Evolutionary conservation across 2,113 vertebrate genomes (phyloP).

Genomic region (Myanophis thanlyinensis): DNA sequence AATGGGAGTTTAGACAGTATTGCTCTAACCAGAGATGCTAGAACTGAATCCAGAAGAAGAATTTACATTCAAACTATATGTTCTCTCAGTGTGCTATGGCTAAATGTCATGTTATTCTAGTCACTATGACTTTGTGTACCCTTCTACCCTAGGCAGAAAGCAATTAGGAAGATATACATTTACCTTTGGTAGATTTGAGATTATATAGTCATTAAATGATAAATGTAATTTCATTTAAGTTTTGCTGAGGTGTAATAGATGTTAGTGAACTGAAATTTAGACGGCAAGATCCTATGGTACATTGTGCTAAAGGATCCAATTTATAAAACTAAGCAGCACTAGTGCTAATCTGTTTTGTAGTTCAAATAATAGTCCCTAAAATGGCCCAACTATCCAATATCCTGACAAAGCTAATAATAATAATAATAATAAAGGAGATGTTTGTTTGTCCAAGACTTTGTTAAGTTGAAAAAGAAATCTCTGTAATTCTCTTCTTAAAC

Average conservation of each 20-base stretch:
- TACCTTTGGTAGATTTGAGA: background rate
- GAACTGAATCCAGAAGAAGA: background rate
- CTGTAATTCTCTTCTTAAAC: background rate
- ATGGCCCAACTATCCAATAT: background rate
- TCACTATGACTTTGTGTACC: background rate
- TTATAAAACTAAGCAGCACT: background rate
- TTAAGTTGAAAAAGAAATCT: background rate
- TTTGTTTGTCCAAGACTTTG: background rate
- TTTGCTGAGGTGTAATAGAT: background rate
- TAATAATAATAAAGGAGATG: background rate
- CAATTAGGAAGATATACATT: background rate
- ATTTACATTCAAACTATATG: background rate
- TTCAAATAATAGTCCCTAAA: background rate
- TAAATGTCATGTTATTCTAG: background rate
- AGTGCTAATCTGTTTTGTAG: background rate
- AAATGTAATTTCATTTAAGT: background rate
- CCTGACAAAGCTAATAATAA: background rate
- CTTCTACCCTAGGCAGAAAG: background rate
- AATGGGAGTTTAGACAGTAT: background rate
- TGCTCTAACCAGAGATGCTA: background rate
- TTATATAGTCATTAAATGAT: background rate
- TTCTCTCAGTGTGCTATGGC: background rate
- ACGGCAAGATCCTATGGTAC: background rate
- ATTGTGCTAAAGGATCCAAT: background rate
- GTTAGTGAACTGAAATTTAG: background rate